A percentile compares a stretch with the other conserved stretches of the same genome.
Evolutionary conservation across 2,888 invertebrate genomes (phyloP).

Genomic region (Hermodice carunculata): DNA sequence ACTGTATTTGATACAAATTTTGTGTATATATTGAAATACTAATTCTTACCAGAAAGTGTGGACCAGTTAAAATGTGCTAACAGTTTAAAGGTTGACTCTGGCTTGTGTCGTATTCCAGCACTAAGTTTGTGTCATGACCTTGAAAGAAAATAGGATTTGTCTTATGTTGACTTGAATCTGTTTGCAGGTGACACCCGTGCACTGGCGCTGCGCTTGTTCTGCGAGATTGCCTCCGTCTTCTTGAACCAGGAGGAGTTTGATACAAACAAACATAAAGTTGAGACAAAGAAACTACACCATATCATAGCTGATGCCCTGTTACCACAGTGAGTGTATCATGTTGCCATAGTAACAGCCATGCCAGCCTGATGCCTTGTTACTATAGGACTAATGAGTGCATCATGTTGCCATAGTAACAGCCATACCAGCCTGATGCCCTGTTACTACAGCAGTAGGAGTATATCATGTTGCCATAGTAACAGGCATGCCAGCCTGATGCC

Average conservation of each 20-base stretch:
- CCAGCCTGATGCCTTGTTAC: slow-evolving; percentile 53
- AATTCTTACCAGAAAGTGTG: too few species aligned
- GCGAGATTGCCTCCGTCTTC: slow-evolving; percentile 62
- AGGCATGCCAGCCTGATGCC: too few species aligned
- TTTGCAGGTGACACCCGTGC: slow-evolving; percentile 59
- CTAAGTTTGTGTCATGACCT: too few species aligned
- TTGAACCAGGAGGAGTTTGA: slow-evolving; percentile 54
- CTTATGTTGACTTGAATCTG: too few species aligned
- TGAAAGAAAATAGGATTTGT: too few species aligned
- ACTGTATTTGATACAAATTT: too few species aligned
- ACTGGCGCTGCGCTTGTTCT: slow-evolving; percentile 60
- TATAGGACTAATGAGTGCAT: slow-evolving; percentile 59
- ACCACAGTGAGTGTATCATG: slow-evolving; percentile 57
- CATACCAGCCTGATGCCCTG: too few species aligned
- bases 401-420: not conserved
- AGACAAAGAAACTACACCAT: slow-evolving; percentile 49
- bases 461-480: not conserved
- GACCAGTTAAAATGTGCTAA: too few species aligned
- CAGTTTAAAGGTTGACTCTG: too few species aligned
- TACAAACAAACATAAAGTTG: slow-evolving; percentile 26
- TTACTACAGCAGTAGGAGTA: too few species aligned
- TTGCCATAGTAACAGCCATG: not conserved
- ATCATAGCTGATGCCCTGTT: slow-evolving; percentile 60
- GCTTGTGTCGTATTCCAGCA: too few species aligned
- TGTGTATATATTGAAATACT: too few species aligned